Conservation (phyloP, 2,888 invertebrate species). For the Agrochola macilenta region DNA sequence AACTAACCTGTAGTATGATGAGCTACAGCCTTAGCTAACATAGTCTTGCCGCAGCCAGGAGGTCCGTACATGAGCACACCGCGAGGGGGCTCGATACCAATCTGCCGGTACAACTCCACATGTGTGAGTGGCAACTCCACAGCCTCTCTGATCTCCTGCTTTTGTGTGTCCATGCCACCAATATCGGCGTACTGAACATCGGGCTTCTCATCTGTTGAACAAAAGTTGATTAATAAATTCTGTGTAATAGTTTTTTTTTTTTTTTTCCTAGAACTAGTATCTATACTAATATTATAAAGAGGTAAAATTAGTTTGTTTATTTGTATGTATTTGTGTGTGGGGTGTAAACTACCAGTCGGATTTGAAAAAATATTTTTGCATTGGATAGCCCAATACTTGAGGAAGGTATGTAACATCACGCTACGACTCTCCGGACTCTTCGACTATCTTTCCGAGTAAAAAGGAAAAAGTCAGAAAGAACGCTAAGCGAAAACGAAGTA, state of each 20-base stretch:
- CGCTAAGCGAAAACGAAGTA: too few relatives aligned
- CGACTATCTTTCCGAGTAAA: too few relatives aligned
- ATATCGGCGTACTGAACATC: constrained; percentile 99
- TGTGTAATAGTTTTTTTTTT: neutral
- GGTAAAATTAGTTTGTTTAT: neutral
- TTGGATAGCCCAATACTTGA: too few relatives aligned
- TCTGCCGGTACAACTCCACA: constrained; percentile 99
- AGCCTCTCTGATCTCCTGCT: constrained; percentile 99
- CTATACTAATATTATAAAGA: too few relatives aligned
- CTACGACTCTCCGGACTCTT: too few relatives aligned
- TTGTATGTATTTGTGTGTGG: too few relatives aligned
- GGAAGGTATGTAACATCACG: too few relatives aligned
- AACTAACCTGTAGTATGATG: constrained; percentile 97
- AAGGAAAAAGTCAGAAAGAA: too few relatives aligned
- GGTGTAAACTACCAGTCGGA: too few relatives aligned
- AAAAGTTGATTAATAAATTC: neutral
- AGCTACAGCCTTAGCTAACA: constrained; percentile 99
- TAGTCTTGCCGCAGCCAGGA: constrained; percentile 99
- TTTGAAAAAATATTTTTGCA: too few relatives aligned
- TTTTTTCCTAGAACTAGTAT: too few relatives aligned
- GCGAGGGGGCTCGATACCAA: constrained; percentile 99
- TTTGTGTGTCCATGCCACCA: constrained; percentile 99
- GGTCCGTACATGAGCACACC: constrained; percentile 99
- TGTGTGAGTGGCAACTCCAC: constrained; percentile 99
- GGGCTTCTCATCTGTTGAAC: constrained; percentile 96